phyloP scores from a whole-genome alignment of 2,888 invertebrate species.

The Polietes domitor region DNA sequence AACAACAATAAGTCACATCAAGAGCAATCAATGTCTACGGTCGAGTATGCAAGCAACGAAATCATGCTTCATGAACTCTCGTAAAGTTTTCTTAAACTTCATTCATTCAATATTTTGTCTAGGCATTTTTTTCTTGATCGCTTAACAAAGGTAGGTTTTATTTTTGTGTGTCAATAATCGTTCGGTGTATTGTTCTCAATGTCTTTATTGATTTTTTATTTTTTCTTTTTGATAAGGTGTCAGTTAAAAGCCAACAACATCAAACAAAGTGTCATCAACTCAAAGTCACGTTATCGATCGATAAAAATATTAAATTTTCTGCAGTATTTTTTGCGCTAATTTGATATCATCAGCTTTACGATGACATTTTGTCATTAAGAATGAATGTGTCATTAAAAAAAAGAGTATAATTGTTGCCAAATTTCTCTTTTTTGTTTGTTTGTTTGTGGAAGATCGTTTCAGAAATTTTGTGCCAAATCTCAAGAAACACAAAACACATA shows the following conservation, averaged over 20 bases:
- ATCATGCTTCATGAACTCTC: too few relatives aligned
- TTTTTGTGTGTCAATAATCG: neutral
- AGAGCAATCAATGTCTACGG: too few relatives aligned
- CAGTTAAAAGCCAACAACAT: neutral
- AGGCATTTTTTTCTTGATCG: neutral
- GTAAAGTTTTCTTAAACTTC: too few relatives aligned
- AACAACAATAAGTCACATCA: too few relatives aligned
- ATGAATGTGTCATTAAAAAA: neutral
- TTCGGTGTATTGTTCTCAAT: neutral
- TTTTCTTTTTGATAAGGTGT: neutral
- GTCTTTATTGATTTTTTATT: neutral
- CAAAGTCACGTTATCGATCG: slow-evolving; percentile 11
- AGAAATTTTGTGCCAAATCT: too few relatives aligned
- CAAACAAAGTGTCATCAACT: neutral
- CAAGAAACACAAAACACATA: too few relatives aligned
- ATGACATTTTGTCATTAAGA: neutral
- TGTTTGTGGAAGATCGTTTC: too few relatives aligned
- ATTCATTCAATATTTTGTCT: too few relatives aligned
- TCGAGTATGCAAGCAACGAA: too few relatives aligned
- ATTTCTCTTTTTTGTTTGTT: too few relatives aligned
- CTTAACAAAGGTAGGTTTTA: neutral
- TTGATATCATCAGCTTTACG: neutral
- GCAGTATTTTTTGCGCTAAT: neutral
- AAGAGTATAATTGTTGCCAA: too few relatives aligned
- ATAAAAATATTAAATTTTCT: neutral